Conservation (phyloP, 2,113 vertebrate species). For the Nanorana parkeri region DNA sequence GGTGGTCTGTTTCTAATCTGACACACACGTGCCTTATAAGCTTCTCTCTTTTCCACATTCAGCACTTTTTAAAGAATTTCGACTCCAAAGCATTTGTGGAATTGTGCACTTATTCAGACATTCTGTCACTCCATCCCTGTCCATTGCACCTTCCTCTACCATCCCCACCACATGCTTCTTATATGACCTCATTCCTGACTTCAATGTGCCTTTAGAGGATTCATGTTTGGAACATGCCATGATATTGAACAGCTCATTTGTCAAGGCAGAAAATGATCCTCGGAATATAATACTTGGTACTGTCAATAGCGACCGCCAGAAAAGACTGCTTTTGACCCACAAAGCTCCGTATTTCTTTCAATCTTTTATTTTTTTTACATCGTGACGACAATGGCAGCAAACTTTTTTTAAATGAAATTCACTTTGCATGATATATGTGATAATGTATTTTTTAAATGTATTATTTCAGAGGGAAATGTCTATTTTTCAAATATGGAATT, state of each 20-base stretch:
- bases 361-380: background rate
- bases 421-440: slow-evolving; percentile 55
- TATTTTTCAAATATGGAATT: slow-evolving; percentile 71
- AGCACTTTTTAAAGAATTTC: slow-evolving; percentile 33
- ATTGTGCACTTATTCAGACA: background rate
- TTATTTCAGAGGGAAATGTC: slow-evolving; percentile 68
- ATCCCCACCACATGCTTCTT: background rate
- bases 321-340: slow-evolving; percentile 10
- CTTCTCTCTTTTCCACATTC: slow-evolving; percentile 1
- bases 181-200: background rate
- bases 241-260: background rate
- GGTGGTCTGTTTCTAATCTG: background rate
- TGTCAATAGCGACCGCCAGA: background rate
- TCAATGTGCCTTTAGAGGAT: background rate
- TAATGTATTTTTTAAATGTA: slow-evolving; percentile 61
- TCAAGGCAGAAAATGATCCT: background rate
- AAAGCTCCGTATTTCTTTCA: background rate
- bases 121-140: background rate
- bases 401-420: slow-evolving; percentile 5
- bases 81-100: background rate
- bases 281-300: slow-evolving; percentile 15
- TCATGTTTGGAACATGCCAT: background rate
- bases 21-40: slow-evolving; percentile 39
- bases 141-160: slow-evolving; percentile 4
- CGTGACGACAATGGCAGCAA: slow-evolving; percentile 33